Conservation (phyloP, 2,888 invertebrate genomes). For the Allophyes oxyacanthae region DNA sequence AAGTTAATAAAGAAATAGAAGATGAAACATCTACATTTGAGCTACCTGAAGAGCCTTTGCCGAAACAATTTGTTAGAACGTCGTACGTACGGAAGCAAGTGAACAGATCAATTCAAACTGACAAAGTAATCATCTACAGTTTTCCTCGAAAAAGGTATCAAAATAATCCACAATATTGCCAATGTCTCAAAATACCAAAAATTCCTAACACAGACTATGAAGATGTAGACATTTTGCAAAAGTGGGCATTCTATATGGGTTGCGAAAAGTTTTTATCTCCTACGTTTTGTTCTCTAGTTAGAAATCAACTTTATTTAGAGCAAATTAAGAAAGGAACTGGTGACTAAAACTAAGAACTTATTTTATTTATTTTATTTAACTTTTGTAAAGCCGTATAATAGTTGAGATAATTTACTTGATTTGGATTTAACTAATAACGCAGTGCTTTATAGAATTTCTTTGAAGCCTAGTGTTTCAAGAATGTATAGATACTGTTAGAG, state of each 20-base stretch:
- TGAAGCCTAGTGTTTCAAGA: no score
- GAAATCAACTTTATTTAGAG: conserved; percentile 7
- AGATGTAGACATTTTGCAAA: no score
- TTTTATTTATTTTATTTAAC: no score
- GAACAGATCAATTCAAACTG: conserved; percentile 16
- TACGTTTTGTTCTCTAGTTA: conserved; percentile 6
- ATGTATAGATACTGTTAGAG: no score
- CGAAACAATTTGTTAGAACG: no score
- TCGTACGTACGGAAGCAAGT: not conserved
- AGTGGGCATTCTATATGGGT: no score
- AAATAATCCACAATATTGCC: conserved; percentile 7
- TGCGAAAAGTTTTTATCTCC: conserved; percentile 16
- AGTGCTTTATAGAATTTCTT: no score
- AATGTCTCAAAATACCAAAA: not conserved
- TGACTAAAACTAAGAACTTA: no score
- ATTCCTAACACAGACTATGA: no score
- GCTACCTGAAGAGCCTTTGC: not conserved
- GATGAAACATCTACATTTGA: conserved; percentile 1
- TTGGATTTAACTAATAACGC: no score
- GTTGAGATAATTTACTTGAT: no score
- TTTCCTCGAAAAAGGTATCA: not conserved
- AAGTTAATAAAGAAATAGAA: conserved; percentile 11
- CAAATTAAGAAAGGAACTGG: not conserved
- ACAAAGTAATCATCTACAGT: conserved; percentile 16
- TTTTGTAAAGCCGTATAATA: no score